phyloP scores from a whole-genome alignment of 2,888 invertebrate genomes.

The Cremastobaeus sp. region DNA sequence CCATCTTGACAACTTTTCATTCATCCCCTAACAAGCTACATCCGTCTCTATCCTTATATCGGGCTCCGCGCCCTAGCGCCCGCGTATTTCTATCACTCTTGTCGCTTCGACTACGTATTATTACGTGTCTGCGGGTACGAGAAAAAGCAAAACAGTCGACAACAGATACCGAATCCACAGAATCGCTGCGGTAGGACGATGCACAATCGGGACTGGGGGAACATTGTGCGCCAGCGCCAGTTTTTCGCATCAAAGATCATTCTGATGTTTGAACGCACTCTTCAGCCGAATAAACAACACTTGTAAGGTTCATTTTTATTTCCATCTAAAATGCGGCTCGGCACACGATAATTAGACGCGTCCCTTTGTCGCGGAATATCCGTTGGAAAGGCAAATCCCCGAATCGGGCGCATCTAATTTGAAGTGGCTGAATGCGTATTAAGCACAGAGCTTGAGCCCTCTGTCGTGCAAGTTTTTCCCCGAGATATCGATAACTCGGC shows the following conservation, averaged over 20 bases:
- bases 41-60: conserved; percentile 74
- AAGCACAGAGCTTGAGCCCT: too few relatives aligned
- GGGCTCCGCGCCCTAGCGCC: conserved; percentile 49
- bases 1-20: conserved; percentile 78
- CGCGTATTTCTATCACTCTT: conserved; percentile 56
- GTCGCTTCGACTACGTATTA: conserved; percentile 54
- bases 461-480: too few relatives aligned
- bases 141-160: conserved; percentile 42
- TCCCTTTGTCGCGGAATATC: not conserved
- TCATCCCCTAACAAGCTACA: conserved; percentile 77
- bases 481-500: too few relatives aligned
- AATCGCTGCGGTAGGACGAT: conserved; percentile 39
- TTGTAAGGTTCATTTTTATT: conserved; percentile 17
- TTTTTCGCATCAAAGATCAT: conserved; percentile 49
- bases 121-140: conserved; percentile 48
- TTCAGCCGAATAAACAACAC: conserved; percentile 27
- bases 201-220: conserved; percentile 37
- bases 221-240: conserved; percentile 37
- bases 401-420: too few relatives aligned
- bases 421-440: too few relatives aligned
- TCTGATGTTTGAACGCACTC: conserved; percentile 31
- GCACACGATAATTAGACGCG: not conserved
- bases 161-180: conserved; percentile 45
- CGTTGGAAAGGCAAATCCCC: too few relatives aligned
- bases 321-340: not conserved